These are phyloP conservation scores for Molossus alvarezi DNA, from an alignment of 2,797 vertebrate species.

Conservation along the genomic window DNA sequence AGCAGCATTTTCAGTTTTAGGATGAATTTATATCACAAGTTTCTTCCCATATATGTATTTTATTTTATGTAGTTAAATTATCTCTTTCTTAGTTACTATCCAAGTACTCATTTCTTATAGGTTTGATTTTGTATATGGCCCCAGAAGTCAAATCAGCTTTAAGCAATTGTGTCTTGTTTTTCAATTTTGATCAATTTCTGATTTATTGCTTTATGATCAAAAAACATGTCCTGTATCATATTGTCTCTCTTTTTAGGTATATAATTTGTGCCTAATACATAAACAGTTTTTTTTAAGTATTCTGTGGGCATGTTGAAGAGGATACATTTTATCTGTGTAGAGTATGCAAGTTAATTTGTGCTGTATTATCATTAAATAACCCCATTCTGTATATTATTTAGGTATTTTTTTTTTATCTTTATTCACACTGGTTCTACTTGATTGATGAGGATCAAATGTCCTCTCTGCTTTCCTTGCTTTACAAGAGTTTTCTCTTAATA, in stretches of 20 bases:
- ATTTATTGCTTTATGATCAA: not conserved
- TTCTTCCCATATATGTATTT: not conserved
- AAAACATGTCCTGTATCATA: not conserved
- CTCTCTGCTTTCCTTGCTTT: slow-evolving; percentile 3
- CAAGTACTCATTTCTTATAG: not conserved
- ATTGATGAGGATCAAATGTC: not conserved
- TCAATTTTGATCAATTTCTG: not conserved
- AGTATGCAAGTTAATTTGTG: not conserved
- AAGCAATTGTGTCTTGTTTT: not conserved
- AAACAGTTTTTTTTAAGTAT: not conserved
- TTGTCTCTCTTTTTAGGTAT: not conserved
- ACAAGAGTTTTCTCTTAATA: slow-evolving; percentile 16
- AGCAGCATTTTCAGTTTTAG: not conserved
- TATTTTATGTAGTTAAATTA: not conserved
- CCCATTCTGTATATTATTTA: not conserved
- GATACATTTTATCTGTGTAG: not conserved
- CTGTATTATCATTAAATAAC: not conserved
- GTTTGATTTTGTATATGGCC: not conserved
- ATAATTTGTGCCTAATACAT: not conserved
- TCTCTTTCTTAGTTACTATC: not conserved
- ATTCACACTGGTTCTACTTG: not conserved
- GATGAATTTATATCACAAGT: not conserved
- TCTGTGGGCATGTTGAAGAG: not conserved
- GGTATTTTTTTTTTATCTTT: not conserved
- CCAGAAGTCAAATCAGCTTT: not conserved